Evolutionary conservation across 1,140 invertebrate genomes (phyloP), one percentile per base, ranked within the genome.

Genomic region (Orius insidiosus): DNA sequence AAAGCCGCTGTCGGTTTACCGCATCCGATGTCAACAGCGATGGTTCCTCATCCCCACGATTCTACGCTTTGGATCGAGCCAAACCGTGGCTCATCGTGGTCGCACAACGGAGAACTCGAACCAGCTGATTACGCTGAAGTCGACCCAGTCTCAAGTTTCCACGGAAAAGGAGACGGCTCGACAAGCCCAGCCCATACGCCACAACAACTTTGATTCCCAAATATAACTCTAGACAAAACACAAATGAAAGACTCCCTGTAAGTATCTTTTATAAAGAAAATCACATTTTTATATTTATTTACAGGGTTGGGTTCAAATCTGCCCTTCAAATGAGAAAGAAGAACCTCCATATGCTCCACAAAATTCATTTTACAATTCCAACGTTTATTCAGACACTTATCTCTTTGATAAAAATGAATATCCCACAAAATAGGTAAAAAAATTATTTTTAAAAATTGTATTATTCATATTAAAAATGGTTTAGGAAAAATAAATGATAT

Each of bases 61-160:
- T 54, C 51, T 2, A 53, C 51, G 14, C 42, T 57, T 13, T 56
- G 53, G 55, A 56, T 52, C 14, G 45, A 56, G 41, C 49, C 46
- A n/a, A 37, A 42, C 45, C 46, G 44, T 37, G 48, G 37, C 9
- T 15, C 42, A 31, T 14, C 32, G 10, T 48, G 36, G 41, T 19
- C 33, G 1, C 14, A 42, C 10, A 40, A 45, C 14, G 33, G 13
- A 8, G 15, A 43, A 4, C 14, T 46, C n/a, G 40, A 50, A 19
- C 51, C 14, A 34, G 53, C 38, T 19, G 65, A 67, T 56, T 67
- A 67, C 53, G 65, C 65, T 47, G 65, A 67, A 59, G 65, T 67
- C 35, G 63, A 55, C n/a, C 38, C 54, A 5, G 18, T 50, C 5
- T 40, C 47, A 13, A 45, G 36, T 3, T 52, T 51, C 10, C 54